Percentiles rank a stretch among this genome's conserved stretches.
phyloP scores from a whole-genome alignment of 2,888 invertebrate genomes.

The Nysson spinosus region DNA sequence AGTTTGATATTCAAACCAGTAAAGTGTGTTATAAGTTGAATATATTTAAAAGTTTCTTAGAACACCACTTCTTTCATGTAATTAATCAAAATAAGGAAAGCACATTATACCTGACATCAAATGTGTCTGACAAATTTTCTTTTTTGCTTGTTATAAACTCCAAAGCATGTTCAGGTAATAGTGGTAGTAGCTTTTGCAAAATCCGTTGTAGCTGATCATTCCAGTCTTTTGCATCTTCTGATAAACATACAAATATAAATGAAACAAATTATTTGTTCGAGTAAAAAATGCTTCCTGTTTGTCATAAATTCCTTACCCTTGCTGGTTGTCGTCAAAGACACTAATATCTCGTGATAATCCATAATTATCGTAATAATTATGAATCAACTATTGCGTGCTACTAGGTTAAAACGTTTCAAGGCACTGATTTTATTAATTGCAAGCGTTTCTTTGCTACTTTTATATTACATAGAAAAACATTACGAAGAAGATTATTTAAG shows the following conservation, averaged over 20 bases:
- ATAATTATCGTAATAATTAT: slow-evolving; percentile 29
- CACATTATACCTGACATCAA: slow-evolving; percentile 20
- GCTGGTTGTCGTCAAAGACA: slow-evolving; percentile 41
- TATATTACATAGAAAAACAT: too few relatives aligned
- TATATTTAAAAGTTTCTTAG: too few relatives aligned
- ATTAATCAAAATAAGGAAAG: not conserved
- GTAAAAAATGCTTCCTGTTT: not conserved
- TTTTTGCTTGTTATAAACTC: slow-evolving; percentile 69
- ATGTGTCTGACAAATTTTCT: slow-evolving; percentile 22
- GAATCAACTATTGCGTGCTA: too few relatives aligned
- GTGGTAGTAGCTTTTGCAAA: slow-evolving; percentile 64
- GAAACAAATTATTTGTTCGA: not conserved
- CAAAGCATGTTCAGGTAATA: slow-evolving; percentile 77
- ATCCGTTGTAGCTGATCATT: slow-evolving; percentile 63
- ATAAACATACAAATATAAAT: slow-evolving; percentile 32
- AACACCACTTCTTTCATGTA: too few relatives aligned
- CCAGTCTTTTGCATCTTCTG: slow-evolving; percentile 62
- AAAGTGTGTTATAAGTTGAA: too few relatives aligned
- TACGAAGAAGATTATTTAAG: too few relatives aligned
- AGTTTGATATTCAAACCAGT: too few relatives aligned
- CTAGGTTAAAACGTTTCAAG: too few relatives aligned
- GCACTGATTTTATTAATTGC: too few relatives aligned
- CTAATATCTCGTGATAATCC: slow-evolving; percentile 60
- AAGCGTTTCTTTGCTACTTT: too few relatives aligned
- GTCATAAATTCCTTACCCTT: slow-evolving; percentile 43